Evolutionary conservation across 1,140 invertebrate genomes (phyloP), one percentile per base, ranked within the genome.

Genomic region (Stegodyphus dumicola): DNA sequence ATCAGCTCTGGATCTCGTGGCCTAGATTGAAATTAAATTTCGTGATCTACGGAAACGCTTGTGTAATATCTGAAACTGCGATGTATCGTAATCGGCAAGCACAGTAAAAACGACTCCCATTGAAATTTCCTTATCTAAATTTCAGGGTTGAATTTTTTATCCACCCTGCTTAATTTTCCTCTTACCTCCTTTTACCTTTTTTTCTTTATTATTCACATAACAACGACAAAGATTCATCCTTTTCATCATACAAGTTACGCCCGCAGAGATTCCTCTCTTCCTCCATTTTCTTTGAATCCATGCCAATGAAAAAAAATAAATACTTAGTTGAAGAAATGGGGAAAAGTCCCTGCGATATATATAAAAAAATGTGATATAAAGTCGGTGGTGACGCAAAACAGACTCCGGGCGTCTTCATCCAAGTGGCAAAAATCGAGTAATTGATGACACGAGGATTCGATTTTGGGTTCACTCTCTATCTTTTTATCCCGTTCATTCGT

Each of bases 341-440:
- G 74, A 64, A 64, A 9, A 9, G 15, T 13, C 10, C 13, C 10
- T 10, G 70, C 33, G 51, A 71, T 15, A n/a, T 10, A 33, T 33
- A 33, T 10, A 77, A 66, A 85, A 85, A 85, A 85, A 85, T 76
- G 76, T 85, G 81, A 85, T 77, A 76, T 85, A 85, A 77, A 76
- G 81, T 85, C 81, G 49, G 66, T 65, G 84, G 76, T 74, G 84
- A 86, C 84, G 84, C 18, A 73, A 86, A 78, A 78, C 84, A 86
- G 84, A 86, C 84, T 77, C n/a, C 66, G 65, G 53, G 33, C 69
- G 84, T 86, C 84, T 17, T 65, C 84, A 86, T 13, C 84, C 84
- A 78, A 78, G 84, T 78, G 84, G 75, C 76, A 86, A 77, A 86
- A 86, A 86, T 86, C 75, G 76, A 77, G 76, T 86, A 86, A 86